A percentile compares a stretch with the other conserved stretches of the same genome.
Evolutionary conservation across 2,113 vertebrate species (phyloP).

Genomic region (Choloepus hoffmanni): DNA sequence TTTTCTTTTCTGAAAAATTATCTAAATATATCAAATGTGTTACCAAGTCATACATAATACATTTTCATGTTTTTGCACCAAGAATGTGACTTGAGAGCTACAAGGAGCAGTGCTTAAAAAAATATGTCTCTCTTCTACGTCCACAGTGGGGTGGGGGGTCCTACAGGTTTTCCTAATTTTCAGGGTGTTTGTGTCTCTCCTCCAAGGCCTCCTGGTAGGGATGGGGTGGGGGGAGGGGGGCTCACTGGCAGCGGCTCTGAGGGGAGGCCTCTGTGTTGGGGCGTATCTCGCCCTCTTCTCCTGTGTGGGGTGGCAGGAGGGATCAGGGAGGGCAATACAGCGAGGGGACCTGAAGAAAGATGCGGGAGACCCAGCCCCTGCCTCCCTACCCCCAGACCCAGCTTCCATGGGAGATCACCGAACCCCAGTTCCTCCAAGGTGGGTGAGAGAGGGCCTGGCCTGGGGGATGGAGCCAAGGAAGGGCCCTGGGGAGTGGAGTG

Average conservation of each 20-base stretch:
- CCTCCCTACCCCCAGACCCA: neutral
- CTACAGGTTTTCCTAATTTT: neutral
- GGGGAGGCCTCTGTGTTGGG: neutral
- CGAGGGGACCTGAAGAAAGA: neutral
- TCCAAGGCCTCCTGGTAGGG: neutral
- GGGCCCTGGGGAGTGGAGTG: neutral
- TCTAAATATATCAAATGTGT: conserved; percentile 69
- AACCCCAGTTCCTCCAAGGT: neutral
- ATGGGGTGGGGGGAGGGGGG: no score
- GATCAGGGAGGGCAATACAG: neutral
- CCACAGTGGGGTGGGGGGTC: neutral
- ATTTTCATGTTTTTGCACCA: conserved; percentile 65
- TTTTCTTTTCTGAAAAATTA: conserved; percentile 65
- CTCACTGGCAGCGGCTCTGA: neutral
- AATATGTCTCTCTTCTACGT: neutral
- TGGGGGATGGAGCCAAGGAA: neutral
- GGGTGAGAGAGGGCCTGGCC: accelerated
- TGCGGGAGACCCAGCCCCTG: neutral
- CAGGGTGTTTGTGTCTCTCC: neutral
- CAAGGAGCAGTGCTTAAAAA: neutral
- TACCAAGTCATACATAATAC: conserved; percentile 63
- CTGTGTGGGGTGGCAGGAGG: neutral
- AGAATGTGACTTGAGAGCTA: conserved; percentile 57
- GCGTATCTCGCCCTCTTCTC: neutral
- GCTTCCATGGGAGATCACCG: accelerated